A percentile compares a stretch with the other conserved stretches of the same genome.
Conservation (phyloP, 2,888 invertebrate genomes). For the Euplagia quadripunctaria region DNA sequence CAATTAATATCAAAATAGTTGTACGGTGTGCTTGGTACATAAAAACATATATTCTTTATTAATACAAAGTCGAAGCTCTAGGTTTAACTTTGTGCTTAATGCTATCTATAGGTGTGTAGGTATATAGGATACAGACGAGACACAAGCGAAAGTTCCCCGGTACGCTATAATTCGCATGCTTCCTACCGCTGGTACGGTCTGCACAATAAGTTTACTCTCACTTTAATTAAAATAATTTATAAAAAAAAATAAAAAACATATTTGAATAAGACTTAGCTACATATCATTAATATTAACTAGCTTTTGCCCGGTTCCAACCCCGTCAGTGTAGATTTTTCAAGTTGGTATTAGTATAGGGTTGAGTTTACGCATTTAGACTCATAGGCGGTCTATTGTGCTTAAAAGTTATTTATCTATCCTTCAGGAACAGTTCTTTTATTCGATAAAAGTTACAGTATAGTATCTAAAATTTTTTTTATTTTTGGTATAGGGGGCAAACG, state of each 20-base stretch:
- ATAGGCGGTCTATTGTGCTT: no score
- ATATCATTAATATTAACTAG: no score
- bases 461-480: no score
- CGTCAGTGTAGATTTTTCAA: no score
- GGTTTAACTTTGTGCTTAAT: constrained; percentile 22
- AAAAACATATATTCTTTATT: background rate
- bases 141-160: constrained; percentile 61
- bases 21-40: no score
- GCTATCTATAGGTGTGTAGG: constrained; percentile 23
- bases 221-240: no score
- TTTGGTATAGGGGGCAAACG: no score
- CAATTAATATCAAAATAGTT: background rate
- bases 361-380: no score
- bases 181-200: constrained; percentile 44
- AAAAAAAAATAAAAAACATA: background rate
- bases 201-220: constrained; percentile 23
- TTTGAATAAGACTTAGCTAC: background rate
- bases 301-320: no score
- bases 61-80: background rate
- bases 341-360: no score
- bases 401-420: no score
- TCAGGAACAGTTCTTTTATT: no score
- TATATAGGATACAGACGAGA: constrained; percentile 47
- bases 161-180: constrained; percentile 57
- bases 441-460: background rate